Conservation (phyloP, 2,888 invertebrate genomes). For the Rhogogaster chlorosoma region DNA sequence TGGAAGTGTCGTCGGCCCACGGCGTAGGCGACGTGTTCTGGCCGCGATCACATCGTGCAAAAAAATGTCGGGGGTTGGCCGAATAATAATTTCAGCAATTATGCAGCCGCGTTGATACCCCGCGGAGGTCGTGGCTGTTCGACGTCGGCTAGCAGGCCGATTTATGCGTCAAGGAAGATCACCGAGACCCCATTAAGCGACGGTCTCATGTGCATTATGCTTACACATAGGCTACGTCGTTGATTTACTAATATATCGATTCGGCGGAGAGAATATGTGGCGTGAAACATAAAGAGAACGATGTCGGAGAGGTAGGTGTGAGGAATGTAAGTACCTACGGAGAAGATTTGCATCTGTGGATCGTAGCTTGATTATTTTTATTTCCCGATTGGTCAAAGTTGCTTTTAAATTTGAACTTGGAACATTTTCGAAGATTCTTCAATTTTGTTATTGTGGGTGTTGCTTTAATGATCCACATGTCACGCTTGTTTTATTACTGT, state of each 20-base stretch:
- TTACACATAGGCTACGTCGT: neutral
- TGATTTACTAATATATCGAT: constrained; percentile 37
- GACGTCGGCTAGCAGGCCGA: constrained; percentile 43
- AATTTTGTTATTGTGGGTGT: constrained; percentile 13
- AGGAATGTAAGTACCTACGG: neutral
- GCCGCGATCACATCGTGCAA: neutral
- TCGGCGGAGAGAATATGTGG: neutral
- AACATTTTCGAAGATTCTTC: neutral
- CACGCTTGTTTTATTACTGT: constrained; percentile 35
- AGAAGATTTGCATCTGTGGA: neutral
- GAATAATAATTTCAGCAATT: constrained; percentile 47
- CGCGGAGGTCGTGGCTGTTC: constrained; percentile 47
- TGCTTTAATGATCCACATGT: neutral
- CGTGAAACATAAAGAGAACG: neutral
- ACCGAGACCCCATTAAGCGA: constrained; percentile 42
- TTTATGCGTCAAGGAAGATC: constrained; percentile 49
- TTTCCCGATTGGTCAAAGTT: neutral
- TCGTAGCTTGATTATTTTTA: neutral
- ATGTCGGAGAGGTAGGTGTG: constrained; percentile 3
- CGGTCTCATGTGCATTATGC: constrained; percentile 13
- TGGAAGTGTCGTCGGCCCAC: neutral
- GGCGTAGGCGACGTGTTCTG: constrained; percentile 36
- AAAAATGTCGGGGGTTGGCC: constrained; percentile 34
- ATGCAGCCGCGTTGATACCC: constrained; percentile 42
- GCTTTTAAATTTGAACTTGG: neutral